Evolutionary conservation across 2,888 invertebrate species (phyloP), one percentile per base, ranked within the genome.

Genomic region (Amiota communis): DNA sequence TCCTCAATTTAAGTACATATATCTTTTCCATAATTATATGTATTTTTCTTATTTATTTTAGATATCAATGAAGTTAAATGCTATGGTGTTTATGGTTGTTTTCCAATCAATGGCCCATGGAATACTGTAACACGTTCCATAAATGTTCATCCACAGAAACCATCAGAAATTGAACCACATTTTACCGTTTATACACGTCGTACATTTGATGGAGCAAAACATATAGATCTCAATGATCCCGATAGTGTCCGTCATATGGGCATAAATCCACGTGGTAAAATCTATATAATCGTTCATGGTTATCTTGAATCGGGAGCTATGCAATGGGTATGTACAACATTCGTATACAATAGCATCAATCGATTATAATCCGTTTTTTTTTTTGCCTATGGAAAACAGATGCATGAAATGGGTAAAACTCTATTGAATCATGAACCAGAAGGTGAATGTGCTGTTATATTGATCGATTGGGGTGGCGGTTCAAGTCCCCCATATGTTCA

Each of bases 401-500:
- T 94, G 74, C 90, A 94, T 91, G 92, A 93, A 67, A 93, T 95
- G 91, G 93, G 93, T 15, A 91, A 93, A 71, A 94, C 94, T 47
- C 90, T 97, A n/a, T 88, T 97, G 9, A 89, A 90, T 63, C 77
- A 91, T 17, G 91, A 92, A 80, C 91, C 92, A 1, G 92, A 93
- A 71, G 93, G 93, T 57, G 93, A 93, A 69, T 93, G 94, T 59
- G 94, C 95, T 71, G 95, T 97, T 0, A 91, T 96, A 13, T 91
- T 95, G 0, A 93, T 97, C 2, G 97, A 97, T 86, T 97, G 97
- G 97, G 93, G 95, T 74, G 93, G 93, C 8, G 97, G 97, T 0
- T 95, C 97, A 0, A 93, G 93, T 76, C 96, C 97, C 0, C 96
- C 97, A 0, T 98, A 98, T 87, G 94, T 95, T 0, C 97, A 97